Evolutionary conservation across 2,797 vertebrate species (phyloP).

Genomic region (Trichosurus vulpecula): DNA sequence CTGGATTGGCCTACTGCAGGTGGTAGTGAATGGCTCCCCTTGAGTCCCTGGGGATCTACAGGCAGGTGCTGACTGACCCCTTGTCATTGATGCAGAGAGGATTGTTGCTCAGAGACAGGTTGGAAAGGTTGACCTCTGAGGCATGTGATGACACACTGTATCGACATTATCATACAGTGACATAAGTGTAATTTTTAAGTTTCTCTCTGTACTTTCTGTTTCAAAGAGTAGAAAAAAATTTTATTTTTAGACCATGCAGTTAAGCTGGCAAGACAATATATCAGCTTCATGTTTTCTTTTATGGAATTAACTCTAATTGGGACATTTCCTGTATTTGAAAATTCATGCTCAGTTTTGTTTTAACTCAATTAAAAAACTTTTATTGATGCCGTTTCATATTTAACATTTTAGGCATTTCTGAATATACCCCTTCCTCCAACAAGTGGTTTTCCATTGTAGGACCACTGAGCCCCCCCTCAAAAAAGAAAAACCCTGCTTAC

Average conservation of each 20-base stretch:
- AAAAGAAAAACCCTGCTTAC: no score
- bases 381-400: background rate
- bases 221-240: background rate
- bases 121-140: background rate
- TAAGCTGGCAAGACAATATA: background rate
- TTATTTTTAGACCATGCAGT: background rate
- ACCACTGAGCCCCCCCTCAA: no score
- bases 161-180: background rate
- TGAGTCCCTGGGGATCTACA: background rate
- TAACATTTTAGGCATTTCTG: background rate
- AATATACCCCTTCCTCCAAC: background rate
- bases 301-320: constrained; percentile 43
- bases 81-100: background rate
- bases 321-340: constrained; percentile 5
- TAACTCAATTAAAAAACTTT: background rate
- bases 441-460: background rate
- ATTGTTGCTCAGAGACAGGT: background rate
- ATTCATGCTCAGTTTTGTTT: constrained; percentile 18
- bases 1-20: background rate
- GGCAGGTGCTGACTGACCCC: background rate
- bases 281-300: constrained; percentile 30
- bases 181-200: background rate
- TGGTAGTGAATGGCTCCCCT: background rate
- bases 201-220: background rate
- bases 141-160: background rate